Percentiles rank a stretch among this genome's conserved stretches.
These are phyloP conservation scores for Trochalopteron elliotii DNA, from an alignment of 2,113 vertebrate genomes.

Conservation along the genomic window DNA sequence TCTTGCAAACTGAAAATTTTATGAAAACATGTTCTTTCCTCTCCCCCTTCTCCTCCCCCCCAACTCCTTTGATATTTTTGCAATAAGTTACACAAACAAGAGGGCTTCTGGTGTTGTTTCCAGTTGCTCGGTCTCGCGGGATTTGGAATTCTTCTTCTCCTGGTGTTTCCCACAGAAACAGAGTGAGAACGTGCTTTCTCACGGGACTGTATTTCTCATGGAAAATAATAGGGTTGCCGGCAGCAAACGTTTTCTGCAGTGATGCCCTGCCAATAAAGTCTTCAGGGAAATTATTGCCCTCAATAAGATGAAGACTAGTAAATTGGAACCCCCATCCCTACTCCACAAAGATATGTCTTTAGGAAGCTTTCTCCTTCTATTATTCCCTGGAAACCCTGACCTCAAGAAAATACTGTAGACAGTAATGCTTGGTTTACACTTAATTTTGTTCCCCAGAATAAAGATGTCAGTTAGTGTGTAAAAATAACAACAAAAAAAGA, in stretches of 20 bases:
- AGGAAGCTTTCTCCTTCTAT: conserved; percentile 50
- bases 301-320: conserved; percentile 66
- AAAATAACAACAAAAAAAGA: not conserved
- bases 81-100: conserved; percentile 72
- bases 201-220: conserved; percentile 70
- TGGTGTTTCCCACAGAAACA: conserved; percentile 75
- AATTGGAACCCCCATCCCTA: conserved; percentile 56
- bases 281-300: conserved; percentile 69
- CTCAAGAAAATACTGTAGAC: conserved; percentile 24
- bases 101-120: conserved; percentile 56
- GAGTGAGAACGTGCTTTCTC: conserved; percentile 73
- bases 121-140: conserved; percentile 64
- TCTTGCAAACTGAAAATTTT: conserved; percentile 58
- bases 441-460: conserved; percentile 46
- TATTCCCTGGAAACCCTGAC: conserved; percentile 49
- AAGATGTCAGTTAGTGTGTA: conserved; percentile 41
- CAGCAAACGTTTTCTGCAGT: conserved; percentile 55
- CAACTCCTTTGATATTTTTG: conserved; percentile 44
- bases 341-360: conserved; percentile 65
- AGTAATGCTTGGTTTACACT: conserved; percentile 35
- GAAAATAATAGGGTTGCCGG: conserved; percentile 51
- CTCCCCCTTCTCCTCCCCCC: not conserved
- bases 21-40: conserved; percentile 48
- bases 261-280: conserved; percentile 67
- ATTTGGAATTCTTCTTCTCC: conserved; percentile 66